Percentiles rank a stretch among this genome's conserved stretches.
Evolutionary conservation across 1,140 invertebrate genomes (phyloP).

Genomic region (Leptestheria dahalacensis): DNA sequence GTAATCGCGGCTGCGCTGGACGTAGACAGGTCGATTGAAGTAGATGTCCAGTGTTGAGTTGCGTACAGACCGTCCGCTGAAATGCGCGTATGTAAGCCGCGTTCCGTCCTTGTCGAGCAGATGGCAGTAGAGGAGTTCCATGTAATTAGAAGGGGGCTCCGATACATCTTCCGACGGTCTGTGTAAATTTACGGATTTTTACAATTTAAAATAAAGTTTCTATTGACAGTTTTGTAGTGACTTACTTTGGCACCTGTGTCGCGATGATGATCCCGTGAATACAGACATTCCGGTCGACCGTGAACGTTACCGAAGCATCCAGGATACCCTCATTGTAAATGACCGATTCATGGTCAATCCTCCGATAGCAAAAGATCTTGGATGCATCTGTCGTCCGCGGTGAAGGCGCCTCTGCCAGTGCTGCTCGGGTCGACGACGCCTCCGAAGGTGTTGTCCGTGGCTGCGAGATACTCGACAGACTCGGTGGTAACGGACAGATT

Average conservation of each 20-base stretch:
- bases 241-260: constrained; percentile 15
- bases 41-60: constrained; percentile 52
- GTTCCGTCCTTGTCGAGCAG: constrained; percentile 56
- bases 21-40: constrained; percentile 58
- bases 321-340: constrained; percentile 45
- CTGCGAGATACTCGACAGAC: constrained; percentile 32
- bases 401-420: constrained; percentile 33
- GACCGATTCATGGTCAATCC: not conserved
- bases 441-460: not conserved
- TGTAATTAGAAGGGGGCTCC: too few species aligned
- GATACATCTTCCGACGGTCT: too few species aligned
- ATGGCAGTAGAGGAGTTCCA: constrained; percentile 61
- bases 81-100: constrained; percentile 60
- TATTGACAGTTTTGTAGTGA: too few species aligned
- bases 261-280: constrained; percentile 38
- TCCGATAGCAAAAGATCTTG: constrained; percentile 7
- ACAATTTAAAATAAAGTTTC: too few species aligned
- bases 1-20: constrained; percentile 50
- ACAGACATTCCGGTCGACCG: constrained; percentile 59
- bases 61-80: constrained; percentile 43
- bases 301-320: constrained; percentile 57
- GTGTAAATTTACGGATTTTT: too few species aligned
- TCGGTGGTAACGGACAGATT: constrained; percentile 44
- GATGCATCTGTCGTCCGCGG: not conserved
- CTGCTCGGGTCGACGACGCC: not conserved